phyloP scores from a whole-genome alignment of 2,113 vertebrate genomes.

The Trematomus loennbergii region DNA sequence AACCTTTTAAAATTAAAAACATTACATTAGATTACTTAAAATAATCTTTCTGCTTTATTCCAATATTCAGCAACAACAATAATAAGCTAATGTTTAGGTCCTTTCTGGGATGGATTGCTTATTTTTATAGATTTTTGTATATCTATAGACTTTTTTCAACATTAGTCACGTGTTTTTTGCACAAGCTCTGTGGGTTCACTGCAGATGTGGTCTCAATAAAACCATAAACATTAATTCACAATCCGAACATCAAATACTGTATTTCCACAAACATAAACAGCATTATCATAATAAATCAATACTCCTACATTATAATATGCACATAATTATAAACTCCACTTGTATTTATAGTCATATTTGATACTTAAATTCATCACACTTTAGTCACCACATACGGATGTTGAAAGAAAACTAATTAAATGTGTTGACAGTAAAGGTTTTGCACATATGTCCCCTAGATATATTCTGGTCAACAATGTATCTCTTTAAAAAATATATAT shows the following conservation, averaged over 20 bases:
- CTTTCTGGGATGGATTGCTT: not conserved
- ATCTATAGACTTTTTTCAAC: not conserved
- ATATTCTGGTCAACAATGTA: not conserved
- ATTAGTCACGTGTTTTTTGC: not conserved
- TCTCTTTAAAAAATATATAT: not conserved
- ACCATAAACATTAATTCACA: not conserved
- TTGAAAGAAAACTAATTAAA: not conserved
- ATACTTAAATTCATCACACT: not conserved
- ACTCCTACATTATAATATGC: not conserved
- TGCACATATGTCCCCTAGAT: not conserved
- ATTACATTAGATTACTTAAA: too few relatives aligned
- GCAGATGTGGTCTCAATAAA: not conserved
- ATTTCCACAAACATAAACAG: not conserved
- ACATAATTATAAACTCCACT: not conserved
- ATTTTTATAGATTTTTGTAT: not conserved
- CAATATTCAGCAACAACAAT: not conserved
- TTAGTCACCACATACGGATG: not conserved
- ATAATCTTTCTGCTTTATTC: not conserved
- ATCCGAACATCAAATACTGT: not conserved
- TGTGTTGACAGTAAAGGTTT: not conserved
- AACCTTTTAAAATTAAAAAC: too few relatives aligned
- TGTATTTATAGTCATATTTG: not conserved
- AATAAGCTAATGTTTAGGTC: too few relatives aligned
- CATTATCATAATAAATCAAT: constrained; percentile 1
- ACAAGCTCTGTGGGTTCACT: not conserved